Evolutionary conservation across 1,140 invertebrate genomes (phyloP).

Genomic region (Drosophila kepulauana): DNA sequence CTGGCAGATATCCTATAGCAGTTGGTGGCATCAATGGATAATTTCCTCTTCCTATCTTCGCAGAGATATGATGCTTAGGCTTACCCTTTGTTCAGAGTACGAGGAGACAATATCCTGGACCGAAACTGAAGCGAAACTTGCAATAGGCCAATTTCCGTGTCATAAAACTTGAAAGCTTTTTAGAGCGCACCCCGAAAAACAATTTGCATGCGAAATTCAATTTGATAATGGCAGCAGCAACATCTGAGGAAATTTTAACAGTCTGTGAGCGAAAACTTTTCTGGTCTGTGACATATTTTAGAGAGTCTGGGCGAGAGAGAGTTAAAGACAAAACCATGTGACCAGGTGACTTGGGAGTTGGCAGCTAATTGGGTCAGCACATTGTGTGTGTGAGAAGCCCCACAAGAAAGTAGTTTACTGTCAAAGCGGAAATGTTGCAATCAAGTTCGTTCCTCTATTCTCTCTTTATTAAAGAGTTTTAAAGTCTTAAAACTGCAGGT

Average conservation of each 20-base stretch:
- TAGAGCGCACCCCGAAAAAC: constrained; percentile 60
- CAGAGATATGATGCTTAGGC: not conserved
- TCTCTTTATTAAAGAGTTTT: constrained; percentile 21
- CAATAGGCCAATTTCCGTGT: constrained; percentile 80
- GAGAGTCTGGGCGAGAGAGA: constrained; percentile 17
- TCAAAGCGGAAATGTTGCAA: constrained; percentile 26
- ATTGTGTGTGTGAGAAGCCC: constrained; percentile 24
- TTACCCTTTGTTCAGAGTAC: not conserved
- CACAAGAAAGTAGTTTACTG: constrained; percentile 18
- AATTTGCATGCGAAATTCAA: constrained; percentile 81
- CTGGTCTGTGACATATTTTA: constrained; percentile 42
- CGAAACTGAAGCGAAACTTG: constrained; percentile 47
- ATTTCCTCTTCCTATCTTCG: not conserved
- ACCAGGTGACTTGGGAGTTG: constrained; percentile 45
- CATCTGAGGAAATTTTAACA: constrained; percentile 29
- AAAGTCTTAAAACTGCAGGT: constrained; percentile 41
- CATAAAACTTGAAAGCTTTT: constrained; percentile 83
- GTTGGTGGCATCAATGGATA: not conserved
- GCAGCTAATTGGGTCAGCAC: constrained; percentile 69
- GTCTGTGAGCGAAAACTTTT: constrained; percentile 27
- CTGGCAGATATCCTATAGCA: not conserved
- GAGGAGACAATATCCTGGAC: constrained; percentile 28
- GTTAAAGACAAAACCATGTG: constrained; percentile 26
- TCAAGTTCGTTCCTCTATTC: not conserved
- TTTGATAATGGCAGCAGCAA: constrained; percentile 71